Conservation (phyloP, 2,113 vertebrate species). For the Lonchura striata region DNA sequence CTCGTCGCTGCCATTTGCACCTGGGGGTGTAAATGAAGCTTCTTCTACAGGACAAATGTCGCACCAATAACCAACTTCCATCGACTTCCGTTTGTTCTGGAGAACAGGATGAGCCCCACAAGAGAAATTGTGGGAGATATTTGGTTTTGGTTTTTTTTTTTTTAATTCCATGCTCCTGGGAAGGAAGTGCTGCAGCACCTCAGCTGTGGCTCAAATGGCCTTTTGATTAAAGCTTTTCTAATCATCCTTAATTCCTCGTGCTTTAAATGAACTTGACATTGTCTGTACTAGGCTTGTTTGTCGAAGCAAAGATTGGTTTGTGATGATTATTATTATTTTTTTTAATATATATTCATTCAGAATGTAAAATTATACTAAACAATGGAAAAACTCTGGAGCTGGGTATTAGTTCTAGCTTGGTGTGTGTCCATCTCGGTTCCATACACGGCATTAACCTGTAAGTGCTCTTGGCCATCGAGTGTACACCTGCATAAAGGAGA, state of each 20-base stretch:
- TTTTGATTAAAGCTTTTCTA: constrained; percentile 57
- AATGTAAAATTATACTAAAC: constrained; percentile 56
- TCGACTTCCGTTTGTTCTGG: not conserved
- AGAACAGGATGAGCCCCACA: not conserved
- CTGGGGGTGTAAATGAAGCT: constrained; percentile 81
- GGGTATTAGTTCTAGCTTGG: constrained; percentile 16
- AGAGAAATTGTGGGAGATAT: not conserved
- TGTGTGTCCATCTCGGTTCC: constrained; percentile 6
- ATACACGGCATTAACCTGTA: constrained; percentile 21
- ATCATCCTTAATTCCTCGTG: constrained; percentile 33
- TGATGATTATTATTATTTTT: constrained; percentile 21
- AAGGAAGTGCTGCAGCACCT: not conserved
- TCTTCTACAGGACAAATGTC: constrained; percentile 79
- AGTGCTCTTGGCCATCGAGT: constrained; percentile 50
- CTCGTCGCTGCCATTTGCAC: constrained; percentile 78
- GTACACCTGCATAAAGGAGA: constrained; percentile 49
- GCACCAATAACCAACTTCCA: constrained; percentile 81
- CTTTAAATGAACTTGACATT: constrained; percentile 21
- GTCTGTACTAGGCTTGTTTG: constrained; percentile 36
- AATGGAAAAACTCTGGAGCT: not conserved
- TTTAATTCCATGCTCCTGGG: not conserved
- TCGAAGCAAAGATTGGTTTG: constrained; percentile 13
- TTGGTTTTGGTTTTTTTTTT: not conserved
- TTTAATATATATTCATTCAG: constrained; percentile 42
- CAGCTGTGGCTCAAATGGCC: not conserved